Base-by-base conservation (phyloP, 2,113 vertebrate species). In the Glaucomys volans region DNA sequence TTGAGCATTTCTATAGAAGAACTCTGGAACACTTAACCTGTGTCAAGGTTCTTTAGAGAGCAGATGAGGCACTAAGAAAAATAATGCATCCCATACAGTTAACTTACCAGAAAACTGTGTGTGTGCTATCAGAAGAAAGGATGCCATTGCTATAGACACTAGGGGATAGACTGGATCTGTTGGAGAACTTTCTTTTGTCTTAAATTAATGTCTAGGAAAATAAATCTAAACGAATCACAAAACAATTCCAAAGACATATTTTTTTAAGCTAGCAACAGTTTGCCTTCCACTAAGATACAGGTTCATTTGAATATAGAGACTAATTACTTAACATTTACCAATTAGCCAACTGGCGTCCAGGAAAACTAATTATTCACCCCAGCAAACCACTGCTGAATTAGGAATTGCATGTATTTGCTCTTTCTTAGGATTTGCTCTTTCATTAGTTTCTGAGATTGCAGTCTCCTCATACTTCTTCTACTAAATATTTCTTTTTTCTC, bases 1-100 rank as follows among this genome's bases (percentile, higher is more conserved):
- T 54, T 90, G 72, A 80, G 40, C 35, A 90, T 84, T 62, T 94
- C 64, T 76, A n/a, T 71, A 79, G 91, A 87, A n/a, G 75, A 90
- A 75, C 69, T 80, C 54, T 92, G 54, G 75, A 75, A 94, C 80
- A 20, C 32, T 79, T 69, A 71, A 92, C 26, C 24, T 37, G 24
- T 57, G 11, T 94, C 50, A 50, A 81, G 57, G 0, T 75, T 75
- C 64, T 71, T 83, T 77, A 86, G 42, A 83, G 28, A 87, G 35
- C 26, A 47, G n/a, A 91, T 83, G 42, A 16, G 7, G 8, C 52
- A 54, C 40, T 57, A 52, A 72, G 50, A 47, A 85, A 18, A 57
- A 87, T 22, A 20, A 20, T 75, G 47, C 17, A 76, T 77, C 20
- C 44, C 52, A 16, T 42, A 28, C 62, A 75, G 28, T 72, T 40